These are phyloP conservation scores for Podargus strigoides DNA, from an alignment of 2,797 vertebrate genomes.

Conservation along the genomic window DNA sequence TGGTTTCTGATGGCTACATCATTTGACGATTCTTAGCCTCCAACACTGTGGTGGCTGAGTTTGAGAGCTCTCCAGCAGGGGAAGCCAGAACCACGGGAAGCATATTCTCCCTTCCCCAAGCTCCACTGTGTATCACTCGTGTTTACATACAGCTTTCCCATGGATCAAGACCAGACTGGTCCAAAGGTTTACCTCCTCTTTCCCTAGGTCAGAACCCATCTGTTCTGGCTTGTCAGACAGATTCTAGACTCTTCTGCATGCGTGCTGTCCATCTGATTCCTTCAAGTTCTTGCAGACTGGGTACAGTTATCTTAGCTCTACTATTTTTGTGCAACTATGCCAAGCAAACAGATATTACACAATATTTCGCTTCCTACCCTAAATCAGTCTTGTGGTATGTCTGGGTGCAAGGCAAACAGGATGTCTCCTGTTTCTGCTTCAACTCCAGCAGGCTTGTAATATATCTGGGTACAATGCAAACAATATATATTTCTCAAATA, in stretches of 20 bases:
- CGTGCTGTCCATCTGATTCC: not conserved
- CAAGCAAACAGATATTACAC: not conserved
- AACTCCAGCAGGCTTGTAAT: not conserved
- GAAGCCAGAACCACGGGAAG: not conserved
- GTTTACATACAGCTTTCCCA: not conserved
- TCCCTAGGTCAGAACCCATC: not conserved
- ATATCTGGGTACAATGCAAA: not conserved
- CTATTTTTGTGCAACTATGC: not conserved
- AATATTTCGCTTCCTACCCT: not conserved
- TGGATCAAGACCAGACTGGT: not conserved
- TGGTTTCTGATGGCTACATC: not conserved
- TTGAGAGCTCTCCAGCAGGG: not conserved
- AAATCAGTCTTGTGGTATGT: not conserved
- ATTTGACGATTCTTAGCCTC: not conserved
- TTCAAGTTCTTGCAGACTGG: not conserved
- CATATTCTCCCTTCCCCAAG: not conserved
- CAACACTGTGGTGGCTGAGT: not conserved
- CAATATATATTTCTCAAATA: not conserved
- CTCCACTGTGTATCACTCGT: not conserved
- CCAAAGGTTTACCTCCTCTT: not conserved
- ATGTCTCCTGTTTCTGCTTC: not conserved
- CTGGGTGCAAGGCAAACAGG: not conserved
- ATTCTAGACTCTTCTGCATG: not conserved
- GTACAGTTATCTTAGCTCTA: not conserved
- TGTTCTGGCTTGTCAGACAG: not conserved